These are phyloP conservation scores for Protosalanx chinensis DNA, from an alignment of 2,797 vertebrate species.

Conservation along the genomic window DNA sequence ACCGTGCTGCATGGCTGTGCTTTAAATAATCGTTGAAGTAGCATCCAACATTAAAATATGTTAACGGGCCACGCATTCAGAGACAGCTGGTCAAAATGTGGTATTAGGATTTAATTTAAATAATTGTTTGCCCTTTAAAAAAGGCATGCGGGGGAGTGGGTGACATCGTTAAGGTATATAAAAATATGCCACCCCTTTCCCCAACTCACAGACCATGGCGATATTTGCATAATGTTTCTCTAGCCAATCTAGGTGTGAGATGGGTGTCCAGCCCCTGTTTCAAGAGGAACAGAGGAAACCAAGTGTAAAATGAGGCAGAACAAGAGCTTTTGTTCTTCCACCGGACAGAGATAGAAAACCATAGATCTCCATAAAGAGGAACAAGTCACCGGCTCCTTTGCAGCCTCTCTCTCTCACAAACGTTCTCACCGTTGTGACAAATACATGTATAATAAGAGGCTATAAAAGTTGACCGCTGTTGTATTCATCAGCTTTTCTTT, in stretches of 20 bases:
- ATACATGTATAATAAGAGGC: no score
- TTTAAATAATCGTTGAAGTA: no score
- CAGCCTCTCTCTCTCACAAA: no score
- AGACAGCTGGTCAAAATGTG: constrained; percentile 35
- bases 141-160: constrained; percentile 29
- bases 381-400: no score
- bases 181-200: constrained; percentile 19
- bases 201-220: constrained; percentile 27
- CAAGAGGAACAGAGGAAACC: constrained; percentile 57
- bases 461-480: no score
- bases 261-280: constrained; percentile 50
- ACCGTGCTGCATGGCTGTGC: neutral
- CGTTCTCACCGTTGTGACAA: no score
- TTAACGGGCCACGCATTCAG: neutral
- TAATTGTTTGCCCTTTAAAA: constrained; percentile 53
- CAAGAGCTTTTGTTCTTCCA: constrained; percentile 52
- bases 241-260: constrained; percentile 34
- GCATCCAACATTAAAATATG: no score
- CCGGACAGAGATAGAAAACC: constrained; percentile 10
- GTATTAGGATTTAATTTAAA: constrained; percentile 23
- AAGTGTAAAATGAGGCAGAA: constrained; percentile 69
- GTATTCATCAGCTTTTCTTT: no score
- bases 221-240: constrained; percentile 65
- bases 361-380: neutral
- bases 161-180: constrained; percentile 22